Percentiles rank a stretch among this genome's conserved stretches.
These are phyloP conservation scores for Ptilonorhynchus violaceus DNA, from an alignment of 2,113 vertebrate genomes.

Conservation along the genomic window DNA sequence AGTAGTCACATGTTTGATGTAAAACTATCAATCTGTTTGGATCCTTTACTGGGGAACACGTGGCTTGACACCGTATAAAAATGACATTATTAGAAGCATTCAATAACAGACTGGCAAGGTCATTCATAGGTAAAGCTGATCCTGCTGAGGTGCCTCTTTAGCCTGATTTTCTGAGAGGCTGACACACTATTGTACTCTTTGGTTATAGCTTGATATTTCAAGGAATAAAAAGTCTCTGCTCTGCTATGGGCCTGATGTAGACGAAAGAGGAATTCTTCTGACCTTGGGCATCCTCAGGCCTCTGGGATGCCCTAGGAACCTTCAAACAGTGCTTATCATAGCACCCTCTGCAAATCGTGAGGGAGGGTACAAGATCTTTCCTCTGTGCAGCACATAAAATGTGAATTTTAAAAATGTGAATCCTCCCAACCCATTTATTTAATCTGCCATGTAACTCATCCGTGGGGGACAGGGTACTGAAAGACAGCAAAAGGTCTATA, in stretches of 20 bases:
- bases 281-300: background rate
- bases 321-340: background rate
- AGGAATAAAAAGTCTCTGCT: background rate
- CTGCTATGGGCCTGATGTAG: background rate
- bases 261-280: background rate
- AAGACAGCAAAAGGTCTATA: background rate
- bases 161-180: background rate
- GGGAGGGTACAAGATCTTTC: background rate
- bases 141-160: background rate
- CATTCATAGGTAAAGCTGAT: background rate
- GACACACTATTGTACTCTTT: background rate
- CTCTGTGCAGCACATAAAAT: background rate
- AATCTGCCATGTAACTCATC: background rate
- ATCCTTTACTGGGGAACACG: background rate
- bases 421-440: background rate
- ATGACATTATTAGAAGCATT: background rate
- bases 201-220: background rate
- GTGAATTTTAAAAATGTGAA: background rate
- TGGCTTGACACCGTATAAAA: background rate
- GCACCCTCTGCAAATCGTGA: background rate
- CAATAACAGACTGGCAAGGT: background rate
- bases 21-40: background rate
- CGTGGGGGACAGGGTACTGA: background rate
- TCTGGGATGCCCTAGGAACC: background rate
- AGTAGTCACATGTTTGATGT: background rate